A percentile compares a stretch with the other conserved stretches of the same genome.
These are phyloP conservation scores for Cladopsammia gracilis DNA, from an alignment of 64 coral and sea anemone genomes.

Conservation along the genomic window DNA sequence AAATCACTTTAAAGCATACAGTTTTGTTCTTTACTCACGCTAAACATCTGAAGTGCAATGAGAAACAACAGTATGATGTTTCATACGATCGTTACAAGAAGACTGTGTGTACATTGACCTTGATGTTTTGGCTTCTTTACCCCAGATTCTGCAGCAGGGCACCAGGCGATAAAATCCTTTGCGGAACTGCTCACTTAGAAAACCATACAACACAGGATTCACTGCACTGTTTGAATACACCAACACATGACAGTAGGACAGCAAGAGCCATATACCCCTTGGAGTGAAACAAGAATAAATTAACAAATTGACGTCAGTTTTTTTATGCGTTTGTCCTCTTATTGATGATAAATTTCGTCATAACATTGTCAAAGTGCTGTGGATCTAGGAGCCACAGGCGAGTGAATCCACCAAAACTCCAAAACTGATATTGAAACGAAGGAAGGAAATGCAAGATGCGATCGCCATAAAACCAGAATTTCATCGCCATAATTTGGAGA, in stretches of 20 bases:
- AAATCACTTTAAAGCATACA: background rate
- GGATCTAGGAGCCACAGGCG: too few relatives aligned
- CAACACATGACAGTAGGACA: constrained; percentile 84
- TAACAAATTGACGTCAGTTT: too few relatives aligned
- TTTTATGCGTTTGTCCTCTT: background rate
- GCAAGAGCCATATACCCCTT: constrained; percentile 79
- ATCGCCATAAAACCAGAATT: too few relatives aligned
- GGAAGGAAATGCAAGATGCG: too few relatives aligned
- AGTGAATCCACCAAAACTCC: too few relatives aligned
- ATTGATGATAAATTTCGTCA: too few relatives aligned
- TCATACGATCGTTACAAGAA: constrained; percentile 6
- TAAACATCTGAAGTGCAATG: constrained; percentile 11
- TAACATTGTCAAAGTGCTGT: too few relatives aligned
- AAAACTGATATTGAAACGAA: too few relatives aligned
- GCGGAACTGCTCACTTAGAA: constrained; percentile 88
- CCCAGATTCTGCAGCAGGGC: constrained; percentile 46
- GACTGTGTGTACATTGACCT: constrained; percentile 42
- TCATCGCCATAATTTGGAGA: too few relatives aligned
- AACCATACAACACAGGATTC: constrained; percentile 87
- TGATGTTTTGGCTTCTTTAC: background rate
- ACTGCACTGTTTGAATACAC: constrained; percentile 85
- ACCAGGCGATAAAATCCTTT: constrained; percentile 74
- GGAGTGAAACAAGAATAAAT: background rate
- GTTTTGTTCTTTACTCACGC: background rate
- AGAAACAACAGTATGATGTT: background rate